A percentile compares a stretch with the other conserved stretches of the same genome.
Conservation (phyloP, 2,113 vertebrate species). For the Tachuris rubrigastra region DNA sequence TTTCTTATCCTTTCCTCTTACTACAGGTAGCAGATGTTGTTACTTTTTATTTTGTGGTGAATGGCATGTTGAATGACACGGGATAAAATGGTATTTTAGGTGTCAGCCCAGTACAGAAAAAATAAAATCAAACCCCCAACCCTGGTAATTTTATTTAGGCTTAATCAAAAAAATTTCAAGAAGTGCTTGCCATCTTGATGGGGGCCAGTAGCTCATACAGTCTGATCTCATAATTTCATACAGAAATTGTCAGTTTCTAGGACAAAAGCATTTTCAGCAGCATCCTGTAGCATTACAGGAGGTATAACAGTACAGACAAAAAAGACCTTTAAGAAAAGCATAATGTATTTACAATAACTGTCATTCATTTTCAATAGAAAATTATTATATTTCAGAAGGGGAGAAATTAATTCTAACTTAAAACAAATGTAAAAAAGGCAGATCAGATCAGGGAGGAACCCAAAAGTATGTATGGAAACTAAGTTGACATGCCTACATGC, state of each 20-base stretch:
- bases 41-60: not conserved
- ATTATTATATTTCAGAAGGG: not conserved
- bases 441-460: not conserved
- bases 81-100: not conserved
- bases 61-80: not conserved
- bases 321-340: slow-evolving; percentile 12
- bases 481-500: not conserved
- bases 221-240: not conserved
- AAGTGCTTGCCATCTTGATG: not conserved
- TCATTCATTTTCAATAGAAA: slow-evolving; percentile 28
- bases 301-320: not conserved
- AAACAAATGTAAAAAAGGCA: slow-evolving; percentile 35
- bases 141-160: not conserved
- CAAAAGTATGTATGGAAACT: not conserved
- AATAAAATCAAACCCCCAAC: not conserved
- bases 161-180: not conserved
- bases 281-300: not conserved
- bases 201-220: not conserved
- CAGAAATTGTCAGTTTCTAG: not conserved
- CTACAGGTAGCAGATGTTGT: not conserved
- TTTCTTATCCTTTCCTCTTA: not conserved
- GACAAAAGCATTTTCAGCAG: not conserved
- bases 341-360: slow-evolving; percentile 11
- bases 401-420: not conserved
- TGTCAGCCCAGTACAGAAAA: not conserved